phyloP scores from a whole-genome alignment of 2,797 vertebrate genomes.

The Carapus acus region DNA sequence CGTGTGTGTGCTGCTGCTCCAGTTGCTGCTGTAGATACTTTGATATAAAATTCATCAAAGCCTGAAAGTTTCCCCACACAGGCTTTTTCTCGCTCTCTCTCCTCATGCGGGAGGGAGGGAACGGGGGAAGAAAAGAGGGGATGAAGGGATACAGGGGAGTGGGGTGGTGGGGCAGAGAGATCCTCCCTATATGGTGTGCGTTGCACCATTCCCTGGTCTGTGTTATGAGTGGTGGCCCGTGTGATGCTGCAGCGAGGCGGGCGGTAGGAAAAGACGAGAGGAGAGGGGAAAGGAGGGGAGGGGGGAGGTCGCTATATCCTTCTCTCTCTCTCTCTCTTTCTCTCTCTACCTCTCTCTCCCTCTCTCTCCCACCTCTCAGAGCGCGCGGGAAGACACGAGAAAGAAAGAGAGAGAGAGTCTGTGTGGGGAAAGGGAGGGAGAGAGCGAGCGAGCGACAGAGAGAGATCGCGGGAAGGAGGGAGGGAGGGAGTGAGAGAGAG shows the following conservation, averaged over 20 bases:
- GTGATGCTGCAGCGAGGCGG: slow-evolving; percentile 83
- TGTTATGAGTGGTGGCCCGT: slow-evolving; percentile 72
- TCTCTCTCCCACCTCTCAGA: slow-evolving; percentile 67
- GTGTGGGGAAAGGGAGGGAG: slow-evolving; percentile 40
- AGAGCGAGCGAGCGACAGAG: slow-evolving; percentile 12
- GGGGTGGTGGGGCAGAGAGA: slow-evolving; percentile 33
- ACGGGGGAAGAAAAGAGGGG: neutral
- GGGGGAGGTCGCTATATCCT: too few relatives aligned
- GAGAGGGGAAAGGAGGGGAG: slow-evolving; percentile 46
- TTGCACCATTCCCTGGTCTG: slow-evolving; percentile 83
- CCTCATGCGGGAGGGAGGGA: neutral
- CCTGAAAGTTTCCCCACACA: slow-evolving; percentile 16
- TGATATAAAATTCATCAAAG: neutral
- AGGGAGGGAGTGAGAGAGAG: slow-evolving; percentile 25
- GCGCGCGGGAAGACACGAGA: slow-evolving; percentile 69
- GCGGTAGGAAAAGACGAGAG: slow-evolving; percentile 47
- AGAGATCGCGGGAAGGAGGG: slow-evolving; percentile 34
- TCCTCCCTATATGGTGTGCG: slow-evolving; percentile 63
- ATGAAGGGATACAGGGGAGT: too few relatives aligned
- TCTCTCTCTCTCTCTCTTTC: too few relatives aligned
- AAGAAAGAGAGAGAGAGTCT: slow-evolving; percentile 43
- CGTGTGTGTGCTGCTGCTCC: too few relatives aligned
- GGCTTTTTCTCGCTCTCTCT: neutral
- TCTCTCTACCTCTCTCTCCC: too few relatives aligned
- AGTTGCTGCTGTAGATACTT: neutral